Percentiles rank a stretch among this genome's conserved stretches.
These are phyloP conservation scores for Temnothorax curvispinosus DNA, from an alignment of 1,140 invertebrate genomes.

Conservation along the genomic window DNA sequence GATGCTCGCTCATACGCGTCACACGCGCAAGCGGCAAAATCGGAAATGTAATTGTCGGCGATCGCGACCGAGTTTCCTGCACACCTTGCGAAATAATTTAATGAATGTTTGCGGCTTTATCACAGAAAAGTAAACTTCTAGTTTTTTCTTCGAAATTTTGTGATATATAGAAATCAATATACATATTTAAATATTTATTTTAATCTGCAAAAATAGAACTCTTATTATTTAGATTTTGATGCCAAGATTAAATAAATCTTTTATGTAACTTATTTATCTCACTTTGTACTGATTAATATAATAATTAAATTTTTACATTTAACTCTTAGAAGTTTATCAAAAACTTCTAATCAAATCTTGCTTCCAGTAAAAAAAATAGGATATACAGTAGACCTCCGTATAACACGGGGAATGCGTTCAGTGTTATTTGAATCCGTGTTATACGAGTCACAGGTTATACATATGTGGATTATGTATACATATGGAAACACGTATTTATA, in stretches of 20 bases:
- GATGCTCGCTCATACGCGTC: slow-evolving; percentile 37
- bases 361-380: too few relatives aligned
- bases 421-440: too few relatives aligned
- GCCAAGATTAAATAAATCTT: background rate
- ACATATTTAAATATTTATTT: background rate
- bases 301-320: background rate
- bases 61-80: background rate
- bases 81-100: background rate
- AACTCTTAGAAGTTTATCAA: background rate
- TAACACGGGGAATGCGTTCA: too few relatives aligned
- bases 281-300: background rate
- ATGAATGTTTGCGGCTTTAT: background rate
- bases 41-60: slow-evolving; percentile 51
- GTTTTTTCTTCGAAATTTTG: background rate
- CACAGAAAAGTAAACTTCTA: background rate
- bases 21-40: slow-evolving; percentile 37
- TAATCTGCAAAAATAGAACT: background rate
- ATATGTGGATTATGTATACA: too few relatives aligned
- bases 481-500: too few relatives aligned
- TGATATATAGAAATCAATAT: background rate
- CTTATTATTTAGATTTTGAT: background rate
- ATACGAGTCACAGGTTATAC: too few relatives aligned
- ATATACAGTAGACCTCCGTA: too few relatives aligned
- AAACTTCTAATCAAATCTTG: background rate
- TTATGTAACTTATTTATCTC: background rate